Evolutionary conservation across 1,140 invertebrate species (phyloP).

Genomic region (Drosophila funebris): DNA sequence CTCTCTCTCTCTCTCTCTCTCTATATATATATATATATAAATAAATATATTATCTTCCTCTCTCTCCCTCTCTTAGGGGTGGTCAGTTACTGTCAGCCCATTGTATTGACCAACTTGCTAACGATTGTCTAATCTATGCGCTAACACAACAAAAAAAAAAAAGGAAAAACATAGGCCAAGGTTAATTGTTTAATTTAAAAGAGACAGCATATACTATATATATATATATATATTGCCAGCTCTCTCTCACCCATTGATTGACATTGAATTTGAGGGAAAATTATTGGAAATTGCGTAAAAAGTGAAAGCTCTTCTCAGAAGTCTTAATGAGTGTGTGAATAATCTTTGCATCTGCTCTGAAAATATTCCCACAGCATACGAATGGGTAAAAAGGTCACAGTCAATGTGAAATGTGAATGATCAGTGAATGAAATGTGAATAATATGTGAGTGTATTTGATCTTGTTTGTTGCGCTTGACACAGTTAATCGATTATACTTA

Average conservation of each 20-base stretch:
- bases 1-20: neutral
- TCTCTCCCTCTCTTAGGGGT: constrained; percentile 9
- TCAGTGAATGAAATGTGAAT: constrained; percentile 15
- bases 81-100: constrained; percentile 19
- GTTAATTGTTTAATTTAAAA: constrained; percentile 32
- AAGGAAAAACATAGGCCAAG: constrained; percentile 51
- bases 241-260: constrained; percentile 12
- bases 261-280: constrained; percentile 29
- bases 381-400: neutral
- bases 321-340: constrained; percentile 31
- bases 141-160: constrained; percentile 13
- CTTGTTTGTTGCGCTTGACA: constrained; percentile 5
- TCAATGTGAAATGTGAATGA: neutral
- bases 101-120: constrained; percentile 48
- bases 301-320: constrained; percentile 35
- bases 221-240: neutral
- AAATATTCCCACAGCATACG: constrained; percentile 23
- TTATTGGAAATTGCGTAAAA: constrained; percentile 4
- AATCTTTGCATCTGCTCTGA: neutral
- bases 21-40: too few species aligned
- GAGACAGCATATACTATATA: constrained; percentile 2
- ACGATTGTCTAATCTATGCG: constrained; percentile 28
- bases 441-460: constrained; percentile 6
- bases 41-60: too few species aligned
- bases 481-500: neutral